A percentile compares a stretch with the other conserved stretches of the same genome.
These are phyloP conservation scores for Eira barbara DNA, from an alignment of 2,113 vertebrate genomes.

Conservation along the genomic window DNA sequence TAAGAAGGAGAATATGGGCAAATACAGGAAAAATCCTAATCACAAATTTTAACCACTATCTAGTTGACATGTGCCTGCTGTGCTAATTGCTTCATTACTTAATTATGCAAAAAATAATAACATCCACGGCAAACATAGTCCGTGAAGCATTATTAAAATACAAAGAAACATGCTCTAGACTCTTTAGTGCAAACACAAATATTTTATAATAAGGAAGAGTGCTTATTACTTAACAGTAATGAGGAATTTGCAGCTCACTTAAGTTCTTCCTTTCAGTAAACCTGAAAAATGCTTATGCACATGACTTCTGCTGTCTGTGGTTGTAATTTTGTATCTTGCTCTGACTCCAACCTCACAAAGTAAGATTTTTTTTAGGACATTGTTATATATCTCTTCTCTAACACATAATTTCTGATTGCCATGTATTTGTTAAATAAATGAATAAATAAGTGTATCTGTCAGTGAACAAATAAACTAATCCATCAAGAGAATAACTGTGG, in stretches of 20 bases:
- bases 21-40: slow-evolving; percentile 69
- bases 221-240: slow-evolving; percentile 54
- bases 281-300: neutral
- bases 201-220: slow-evolving; percentile 68
- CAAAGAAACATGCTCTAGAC: slow-evolving; percentile 65
- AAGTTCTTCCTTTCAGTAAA: slow-evolving; percentile 28
- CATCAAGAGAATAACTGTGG: neutral
- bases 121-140: slow-evolving; percentile 62
- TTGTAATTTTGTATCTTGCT: neutral
- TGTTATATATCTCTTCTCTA: neutral
- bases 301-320: neutral
- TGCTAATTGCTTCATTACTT: slow-evolving; percentile 78
- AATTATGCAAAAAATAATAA: slow-evolving; percentile 78
- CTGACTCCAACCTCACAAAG: neutral
- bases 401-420: neutral
- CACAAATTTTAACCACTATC: slow-evolving; percentile 77
- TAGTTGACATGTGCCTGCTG: slow-evolving; percentile 76
- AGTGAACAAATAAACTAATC: neutral
- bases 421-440: neutral
- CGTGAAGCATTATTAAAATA: slow-evolving; percentile 74
- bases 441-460: neutral
- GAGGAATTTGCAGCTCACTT: slow-evolving; percentile 29
- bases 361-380: neutral
- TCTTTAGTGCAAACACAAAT: slow-evolving; percentile 71
- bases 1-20: slow-evolving; percentile 65